Conservation (phyloP, 2,888 invertebrate genomes). For the Ptilodon capucinus region DNA sequence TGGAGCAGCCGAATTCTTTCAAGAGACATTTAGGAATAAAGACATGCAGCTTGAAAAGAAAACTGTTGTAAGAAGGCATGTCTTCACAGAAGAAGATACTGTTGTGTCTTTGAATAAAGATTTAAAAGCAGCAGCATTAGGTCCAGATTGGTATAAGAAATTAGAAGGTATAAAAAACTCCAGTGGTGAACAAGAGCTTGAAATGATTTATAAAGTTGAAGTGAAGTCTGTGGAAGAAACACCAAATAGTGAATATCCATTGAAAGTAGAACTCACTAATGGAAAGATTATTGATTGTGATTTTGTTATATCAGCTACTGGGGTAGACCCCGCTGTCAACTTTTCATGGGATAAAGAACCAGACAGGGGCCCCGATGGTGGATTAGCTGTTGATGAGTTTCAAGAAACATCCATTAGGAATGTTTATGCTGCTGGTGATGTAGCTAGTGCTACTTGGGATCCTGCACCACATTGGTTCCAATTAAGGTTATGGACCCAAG, state of each 20-base stretch:
- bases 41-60: slow-evolving; percentile 34
- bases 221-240: slow-evolving; percentile 68
- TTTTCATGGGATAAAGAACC: slow-evolving; percentile 80
- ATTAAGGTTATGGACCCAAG: slow-evolving; percentile 99
- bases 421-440: slow-evolving; percentile 98
- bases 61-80: slow-evolving; percentile 83
- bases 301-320: slow-evolving; percentile 97
- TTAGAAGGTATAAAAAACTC: slow-evolving; percentile 83
- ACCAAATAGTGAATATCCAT: slow-evolving; percentile 81
- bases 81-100: slow-evolving; percentile 84
- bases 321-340: slow-evolving; percentile 89
- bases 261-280: slow-evolving; percentile 89
- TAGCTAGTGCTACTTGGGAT: slow-evolving; percentile 92
- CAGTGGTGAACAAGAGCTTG: slow-evolving; percentile 71
- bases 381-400: slow-evolving; percentile 91
- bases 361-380: slow-evolving; percentile 86
- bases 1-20: slow-evolving; percentile 97
- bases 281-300: slow-evolving; percentile 90
- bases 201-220: slow-evolving; percentile 85
- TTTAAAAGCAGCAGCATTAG: slow-evolving; percentile 93
- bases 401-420: slow-evolving; percentile 90
- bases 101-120: slow-evolving; percentile 61
- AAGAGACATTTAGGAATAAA: slow-evolving; percentile 67
- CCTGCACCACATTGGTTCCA: slow-evolving; percentile 93
- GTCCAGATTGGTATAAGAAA: slow-evolving; percentile 96